Conservation (phyloP, 1,140 invertebrate species). For the Dufourea novaeangliae region DNA sequence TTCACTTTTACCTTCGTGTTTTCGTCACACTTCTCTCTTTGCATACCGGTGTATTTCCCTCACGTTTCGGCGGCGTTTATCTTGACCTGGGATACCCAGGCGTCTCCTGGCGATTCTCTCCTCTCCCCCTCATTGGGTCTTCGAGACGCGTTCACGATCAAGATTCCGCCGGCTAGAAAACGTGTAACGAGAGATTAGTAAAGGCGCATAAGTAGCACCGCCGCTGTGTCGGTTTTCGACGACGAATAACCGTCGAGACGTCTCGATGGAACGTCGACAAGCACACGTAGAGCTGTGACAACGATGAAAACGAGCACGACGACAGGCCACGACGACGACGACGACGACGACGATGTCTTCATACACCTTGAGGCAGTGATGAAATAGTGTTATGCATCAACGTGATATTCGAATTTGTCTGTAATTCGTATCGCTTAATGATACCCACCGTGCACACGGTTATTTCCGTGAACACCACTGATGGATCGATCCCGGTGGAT, state of each 20-base stretch:
- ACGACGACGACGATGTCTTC: slow-evolving; percentile 59
- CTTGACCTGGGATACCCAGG: slow-evolving; percentile 57
- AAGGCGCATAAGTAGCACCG: slow-evolving; percentile 42
- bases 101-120: slow-evolving; percentile 38
- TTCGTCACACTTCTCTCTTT: slow-evolving; percentile 22
- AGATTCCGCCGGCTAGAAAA: slow-evolving; percentile 58
- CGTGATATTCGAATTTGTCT: slow-evolving; percentile 76
- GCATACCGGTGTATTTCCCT: slow-evolving; percentile 26
- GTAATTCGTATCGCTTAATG: slow-evolving; percentile 75
- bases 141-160: slow-evolving; percentile 15
- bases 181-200: slow-evolving; percentile 69
- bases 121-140: not conserved
- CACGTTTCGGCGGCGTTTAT: slow-evolving; percentile 42
- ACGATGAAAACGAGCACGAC: slow-evolving; percentile 46
- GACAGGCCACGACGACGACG: slow-evolving; percentile 34
- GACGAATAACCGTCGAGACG: slow-evolving; percentile 54
- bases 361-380: slow-evolving; percentile 69
- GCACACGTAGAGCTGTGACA: slow-evolving; percentile 39
- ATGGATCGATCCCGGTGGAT: slow-evolving; percentile 58
- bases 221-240: slow-evolving; percentile 10
- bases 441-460: slow-evolving; percentile 57
- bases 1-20: slow-evolving; percentile 40
- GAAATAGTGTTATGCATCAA: slow-evolving; percentile 73
- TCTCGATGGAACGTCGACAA: slow-evolving; percentile 46
- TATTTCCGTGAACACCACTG: slow-evolving; percentile 63